Conservation (phyloP, 2,113 vertebrate species). For the Microtus ochrogaster region DNA sequence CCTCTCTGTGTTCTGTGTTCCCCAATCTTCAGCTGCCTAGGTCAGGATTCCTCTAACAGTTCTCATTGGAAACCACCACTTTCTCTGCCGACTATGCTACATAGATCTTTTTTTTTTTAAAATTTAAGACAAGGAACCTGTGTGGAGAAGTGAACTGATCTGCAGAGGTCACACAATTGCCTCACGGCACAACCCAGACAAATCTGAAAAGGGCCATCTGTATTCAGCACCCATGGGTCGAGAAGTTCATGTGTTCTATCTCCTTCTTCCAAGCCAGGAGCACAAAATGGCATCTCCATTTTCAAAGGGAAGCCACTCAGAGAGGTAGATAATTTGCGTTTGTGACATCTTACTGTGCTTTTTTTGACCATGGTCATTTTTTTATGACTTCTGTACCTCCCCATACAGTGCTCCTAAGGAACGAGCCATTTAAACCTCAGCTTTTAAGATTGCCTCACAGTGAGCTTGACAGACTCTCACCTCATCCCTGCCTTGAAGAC, state of each 20-base stretch:
- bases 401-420: neutral
- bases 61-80: neutral
- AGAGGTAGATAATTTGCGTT: neutral
- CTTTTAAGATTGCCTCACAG: slow-evolving; percentile 14
- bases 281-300: neutral
- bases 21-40: neutral
- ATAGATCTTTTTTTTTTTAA: neutral
- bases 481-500: neutral
- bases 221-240: neutral
- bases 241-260: neutral
- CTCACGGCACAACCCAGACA: neutral
- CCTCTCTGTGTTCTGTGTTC: neutral
- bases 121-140: neutral
- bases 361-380: slow-evolving; percentile 25
- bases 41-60: neutral
- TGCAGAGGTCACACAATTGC: neutral
- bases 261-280: neutral
- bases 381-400: neutral
- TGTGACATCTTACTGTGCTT: neutral
- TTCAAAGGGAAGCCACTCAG: neutral
- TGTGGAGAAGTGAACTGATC: neutral
- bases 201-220: too few relatives aligned
- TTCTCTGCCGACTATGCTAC: neutral
- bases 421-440: neutral
- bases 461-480: neutral